A percentile compares a stretch with the other conserved stretches of the same genome.
Evolutionary conservation across 2,113 vertebrate genomes (phyloP).

Genomic region (Mionectes macconnelli): DNA sequence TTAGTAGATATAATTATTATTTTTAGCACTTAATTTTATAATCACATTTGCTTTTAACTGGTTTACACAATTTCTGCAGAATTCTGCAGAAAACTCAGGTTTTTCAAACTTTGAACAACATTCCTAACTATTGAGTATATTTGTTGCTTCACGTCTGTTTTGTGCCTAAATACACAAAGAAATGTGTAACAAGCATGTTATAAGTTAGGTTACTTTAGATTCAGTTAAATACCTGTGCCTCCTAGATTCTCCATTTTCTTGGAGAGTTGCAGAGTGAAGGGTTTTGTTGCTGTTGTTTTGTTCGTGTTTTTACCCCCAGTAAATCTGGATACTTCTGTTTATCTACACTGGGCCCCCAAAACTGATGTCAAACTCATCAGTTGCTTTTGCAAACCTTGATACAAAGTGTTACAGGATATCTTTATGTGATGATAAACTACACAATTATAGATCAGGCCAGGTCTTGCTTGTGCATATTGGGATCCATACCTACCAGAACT

Average conservation of each 20-base stretch:
- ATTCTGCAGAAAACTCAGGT: neutral
- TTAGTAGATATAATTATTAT: neutral
- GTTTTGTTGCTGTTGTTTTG: neutral
- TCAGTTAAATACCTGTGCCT: neutral
- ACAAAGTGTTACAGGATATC: neutral
- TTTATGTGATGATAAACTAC: neutral
- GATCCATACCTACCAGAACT: neutral
- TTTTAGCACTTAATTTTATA: neutral
- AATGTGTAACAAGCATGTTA: neutral
- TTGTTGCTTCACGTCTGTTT: neutral
- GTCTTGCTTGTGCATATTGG: neutral
- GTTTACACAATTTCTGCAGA: neutral
- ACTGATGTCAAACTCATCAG: neutral
- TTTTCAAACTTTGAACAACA: neutral
- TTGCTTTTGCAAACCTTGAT: neutral
- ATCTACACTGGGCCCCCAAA: neutral
- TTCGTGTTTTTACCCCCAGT: neutral
- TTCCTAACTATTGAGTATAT: neutral
- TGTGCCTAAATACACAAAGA: neutral
- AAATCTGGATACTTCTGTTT: neutral
- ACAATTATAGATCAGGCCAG: neutral
- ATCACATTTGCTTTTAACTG: neutral
- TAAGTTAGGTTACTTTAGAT: neutral
- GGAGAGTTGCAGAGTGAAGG: rapidly evolving
- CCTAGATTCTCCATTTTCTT: neutral